These are phyloP conservation scores for Stenodema calcarata DNA, from an alignment of 2,888 invertebrate species.

Conservation along the genomic window DNA sequence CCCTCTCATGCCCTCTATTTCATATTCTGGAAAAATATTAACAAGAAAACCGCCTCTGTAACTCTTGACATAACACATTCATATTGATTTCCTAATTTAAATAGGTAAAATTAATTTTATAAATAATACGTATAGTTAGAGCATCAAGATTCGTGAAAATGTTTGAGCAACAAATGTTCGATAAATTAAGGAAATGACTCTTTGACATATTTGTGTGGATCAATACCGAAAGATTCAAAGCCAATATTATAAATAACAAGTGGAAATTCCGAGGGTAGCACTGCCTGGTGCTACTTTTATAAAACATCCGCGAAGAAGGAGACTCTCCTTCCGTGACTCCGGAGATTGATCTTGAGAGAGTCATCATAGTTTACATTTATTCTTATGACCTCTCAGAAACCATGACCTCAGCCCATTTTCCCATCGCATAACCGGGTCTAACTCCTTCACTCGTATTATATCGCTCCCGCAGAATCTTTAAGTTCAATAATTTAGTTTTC, in stretches of 20 bases:
- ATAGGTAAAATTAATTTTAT: too few relatives aligned
- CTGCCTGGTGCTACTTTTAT: conserved; percentile 13
- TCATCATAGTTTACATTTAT: neutral
- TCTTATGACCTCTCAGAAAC: neutral
- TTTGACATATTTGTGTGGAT: too few relatives aligned
- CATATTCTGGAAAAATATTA: too few relatives aligned
- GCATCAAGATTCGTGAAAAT: too few relatives aligned
- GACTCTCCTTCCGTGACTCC: conserved; percentile 4
- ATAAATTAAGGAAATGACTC: too few relatives aligned
- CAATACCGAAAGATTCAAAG: neutral
- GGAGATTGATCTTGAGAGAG: conserved; percentile 2
- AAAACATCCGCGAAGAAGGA: neutral
- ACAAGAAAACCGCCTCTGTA: too few relatives aligned
- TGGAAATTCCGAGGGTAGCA: neutral
- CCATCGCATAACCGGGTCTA: neutral
- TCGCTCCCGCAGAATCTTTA: neutral
- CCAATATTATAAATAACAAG: neutral
- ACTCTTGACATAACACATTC: too few relatives aligned
- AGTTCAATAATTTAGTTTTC: neutral
- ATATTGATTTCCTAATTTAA: too few relatives aligned
- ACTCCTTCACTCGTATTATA: neutral
- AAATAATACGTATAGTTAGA: too few relatives aligned
- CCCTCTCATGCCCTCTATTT: too few relatives aligned
- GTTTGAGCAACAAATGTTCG: too few relatives aligned
- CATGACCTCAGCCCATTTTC: neutral